Base-by-base conservation (phyloP, 2,888 invertebrate species). In the Andrena marginata region DNA sequence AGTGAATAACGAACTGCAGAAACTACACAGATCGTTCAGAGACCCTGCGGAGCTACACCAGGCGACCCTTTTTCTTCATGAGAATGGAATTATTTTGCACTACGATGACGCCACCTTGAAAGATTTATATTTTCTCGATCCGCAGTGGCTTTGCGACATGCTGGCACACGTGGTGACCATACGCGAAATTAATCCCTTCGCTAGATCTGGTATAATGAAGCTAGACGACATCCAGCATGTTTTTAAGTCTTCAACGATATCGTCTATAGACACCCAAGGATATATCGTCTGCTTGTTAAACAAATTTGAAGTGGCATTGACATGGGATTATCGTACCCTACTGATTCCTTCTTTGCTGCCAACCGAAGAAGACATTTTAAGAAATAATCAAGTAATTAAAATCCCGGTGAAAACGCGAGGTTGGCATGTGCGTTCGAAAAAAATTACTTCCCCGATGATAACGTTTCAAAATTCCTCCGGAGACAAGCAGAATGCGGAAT, bases 111-210 rank as follows among this genome's bases (percentile, higher is more conserved):
- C 98, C 0, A 98, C 98, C 0, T 95, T 99, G 2, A 97, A 98
- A 92, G 99, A 99, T 94, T 95, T 99, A 68, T 99, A 99, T 94
- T 99, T 99, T 94, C 95, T 99, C 62, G 98, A 99, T 94, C 99
- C 99, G 0, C 99, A 99, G 94, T 99, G 99, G 99, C 95, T 99
- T 59, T 99, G 99, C 94, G 99, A 99, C 94, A 98, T 99, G 96
- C 94, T 99, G 54, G 99, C 99, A 0, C 98, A 98, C 93, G 99
- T 99, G 0, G 98, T 99, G 49, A 99, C 99, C 0, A 98, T 99
- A 26, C 94, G 99, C n/a, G 99, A 99, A 94, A 98, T 99, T 87
- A 99, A 99, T 95, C 98, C 98, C 0, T 99, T 99, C 93, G 98
- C 98, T 0, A 95, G 97, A 86, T 97, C 97, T 78, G 99, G 98